Percentiles rank a stretch among this genome's conserved stretches.
Conservation (phyloP, 2,888 invertebrate genomes). For the Xestia xanthographa region DNA sequence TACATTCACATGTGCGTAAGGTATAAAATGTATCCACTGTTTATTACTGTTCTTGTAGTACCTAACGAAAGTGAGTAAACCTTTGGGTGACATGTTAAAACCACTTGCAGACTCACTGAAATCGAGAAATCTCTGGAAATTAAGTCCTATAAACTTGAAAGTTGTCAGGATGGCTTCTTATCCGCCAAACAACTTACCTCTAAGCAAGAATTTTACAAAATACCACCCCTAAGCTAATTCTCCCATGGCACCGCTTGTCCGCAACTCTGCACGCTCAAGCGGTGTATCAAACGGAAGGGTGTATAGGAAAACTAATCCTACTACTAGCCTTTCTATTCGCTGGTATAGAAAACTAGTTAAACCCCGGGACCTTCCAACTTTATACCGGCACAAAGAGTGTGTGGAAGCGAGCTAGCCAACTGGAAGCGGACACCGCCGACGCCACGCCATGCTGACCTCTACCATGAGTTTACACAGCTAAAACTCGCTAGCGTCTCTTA, state of each 20-base stretch:
- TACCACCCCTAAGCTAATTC: background rate
- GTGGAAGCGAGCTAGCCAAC: background rate
- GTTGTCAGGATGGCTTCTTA: too few relatives aligned
- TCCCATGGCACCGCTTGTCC: background rate
- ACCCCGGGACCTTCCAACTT: constrained; percentile 3
- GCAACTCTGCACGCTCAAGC: background rate
- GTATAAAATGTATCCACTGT: too few relatives aligned
- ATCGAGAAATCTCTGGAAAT: background rate
- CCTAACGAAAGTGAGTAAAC: background rate
- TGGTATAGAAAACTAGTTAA: constrained; percentile 9
- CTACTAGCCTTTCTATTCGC: background rate
- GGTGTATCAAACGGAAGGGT: background rate
- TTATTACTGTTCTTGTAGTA: too few relatives aligned
- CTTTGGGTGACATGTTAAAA: background rate
- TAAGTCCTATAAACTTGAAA: background rate
- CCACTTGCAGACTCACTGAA: background rate
- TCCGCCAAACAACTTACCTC: background rate
- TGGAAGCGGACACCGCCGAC: background rate
- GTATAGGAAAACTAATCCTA: background rate
- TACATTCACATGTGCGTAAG: too few relatives aligned
- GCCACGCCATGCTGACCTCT: background rate
- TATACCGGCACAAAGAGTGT: background rate
- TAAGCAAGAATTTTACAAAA: constrained; percentile 6
- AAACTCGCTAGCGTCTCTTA: too few relatives aligned
- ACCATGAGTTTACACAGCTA: too few relatives aligned